phyloP scores from a whole-genome alignment of 2,888 invertebrate genomes.

The Xestobium rufovillosum region DNA sequence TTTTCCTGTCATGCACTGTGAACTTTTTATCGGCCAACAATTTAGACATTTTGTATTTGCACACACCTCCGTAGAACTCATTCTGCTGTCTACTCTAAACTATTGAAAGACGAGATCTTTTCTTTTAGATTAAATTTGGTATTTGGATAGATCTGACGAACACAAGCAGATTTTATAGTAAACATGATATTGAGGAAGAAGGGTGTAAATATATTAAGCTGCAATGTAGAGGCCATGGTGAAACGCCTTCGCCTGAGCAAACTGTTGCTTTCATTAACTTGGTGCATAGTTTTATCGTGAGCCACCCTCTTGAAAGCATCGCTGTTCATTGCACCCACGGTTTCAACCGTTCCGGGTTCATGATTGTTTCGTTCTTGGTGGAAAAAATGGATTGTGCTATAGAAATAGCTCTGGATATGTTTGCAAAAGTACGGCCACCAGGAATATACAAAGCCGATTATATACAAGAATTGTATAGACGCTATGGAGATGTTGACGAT shows the following conservation, averaged over 20 bases:
- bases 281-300: conserved; percentile 69
- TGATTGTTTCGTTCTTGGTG: conserved; percentile 86
- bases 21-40: too few species aligned
- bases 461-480: conserved; percentile 72
- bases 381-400: conserved; percentile 76
- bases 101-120: too few species aligned
- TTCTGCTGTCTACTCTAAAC: too few species aligned
- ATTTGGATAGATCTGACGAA: conserved; percentile 97
- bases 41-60: too few species aligned
- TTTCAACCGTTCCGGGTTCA: conserved; percentile 95
- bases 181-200: conserved; percentile 63
- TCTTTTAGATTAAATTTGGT: conserved; percentile 72
- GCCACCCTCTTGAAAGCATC: conserved; percentile 70
- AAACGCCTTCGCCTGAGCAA: conserved; percentile 82
- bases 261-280: conserved; percentile 73
- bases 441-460: conserved; percentile 99
- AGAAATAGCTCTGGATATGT: conserved; percentile 73
- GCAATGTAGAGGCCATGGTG: conserved; percentile 85
- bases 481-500: conserved; percentile 69
- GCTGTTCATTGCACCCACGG: conserved; percentile 97
- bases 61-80: too few species aligned
- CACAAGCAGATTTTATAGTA: conserved; percentile 87
- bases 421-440: conserved; percentile 70
- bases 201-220: conserved; percentile 83
- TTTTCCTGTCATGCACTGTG: too few species aligned